Percentiles rank a stretch among this genome's conserved stretches.
Conservation (phyloP, 2,113 vertebrate genomes). For the Nycticorax nycticorax region DNA sequence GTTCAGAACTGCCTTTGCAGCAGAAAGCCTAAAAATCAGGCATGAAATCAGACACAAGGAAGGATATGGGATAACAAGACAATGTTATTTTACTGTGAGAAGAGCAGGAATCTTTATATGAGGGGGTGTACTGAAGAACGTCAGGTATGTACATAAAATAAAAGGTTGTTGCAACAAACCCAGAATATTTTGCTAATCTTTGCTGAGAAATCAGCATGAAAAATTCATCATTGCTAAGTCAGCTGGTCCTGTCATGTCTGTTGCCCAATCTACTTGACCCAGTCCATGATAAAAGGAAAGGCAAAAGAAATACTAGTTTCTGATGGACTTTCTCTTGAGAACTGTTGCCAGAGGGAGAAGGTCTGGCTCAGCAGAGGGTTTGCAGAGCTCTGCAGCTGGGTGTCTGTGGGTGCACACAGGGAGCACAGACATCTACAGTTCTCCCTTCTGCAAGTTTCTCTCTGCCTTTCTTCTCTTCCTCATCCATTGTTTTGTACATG, state of each 20-base stretch:
- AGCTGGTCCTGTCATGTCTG: neutral
- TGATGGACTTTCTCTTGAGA: neutral
- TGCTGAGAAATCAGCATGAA: constrained; percentile 28
- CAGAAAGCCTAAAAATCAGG: neutral
- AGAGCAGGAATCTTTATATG: neutral
- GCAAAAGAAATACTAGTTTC: neutral
- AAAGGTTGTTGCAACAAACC: constrained; percentile 15
- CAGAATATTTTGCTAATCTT: constrained; percentile 54
- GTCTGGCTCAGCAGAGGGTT: neutral
- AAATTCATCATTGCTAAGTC: constrained; percentile 21
- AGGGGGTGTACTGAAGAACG: neutral
- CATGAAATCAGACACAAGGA: neutral
- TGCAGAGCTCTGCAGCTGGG: neutral
- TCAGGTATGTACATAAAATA: constrained; percentile 43
- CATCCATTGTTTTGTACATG: neutral
- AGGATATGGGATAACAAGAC: neutral
- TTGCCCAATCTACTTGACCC: constrained; percentile 34
- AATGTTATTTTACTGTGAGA: neutral
- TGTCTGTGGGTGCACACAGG: neutral
- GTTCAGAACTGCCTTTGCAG: neutral
- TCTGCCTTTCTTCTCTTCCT: neutral
- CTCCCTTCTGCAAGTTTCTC: neutral
- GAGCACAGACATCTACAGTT: neutral
- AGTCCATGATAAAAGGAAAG: neutral
- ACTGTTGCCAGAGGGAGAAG: neutral